phyloP scores from a whole-genome alignment of 2,888 invertebrate genomes.

The Apocheima hispidaria region DNA sequence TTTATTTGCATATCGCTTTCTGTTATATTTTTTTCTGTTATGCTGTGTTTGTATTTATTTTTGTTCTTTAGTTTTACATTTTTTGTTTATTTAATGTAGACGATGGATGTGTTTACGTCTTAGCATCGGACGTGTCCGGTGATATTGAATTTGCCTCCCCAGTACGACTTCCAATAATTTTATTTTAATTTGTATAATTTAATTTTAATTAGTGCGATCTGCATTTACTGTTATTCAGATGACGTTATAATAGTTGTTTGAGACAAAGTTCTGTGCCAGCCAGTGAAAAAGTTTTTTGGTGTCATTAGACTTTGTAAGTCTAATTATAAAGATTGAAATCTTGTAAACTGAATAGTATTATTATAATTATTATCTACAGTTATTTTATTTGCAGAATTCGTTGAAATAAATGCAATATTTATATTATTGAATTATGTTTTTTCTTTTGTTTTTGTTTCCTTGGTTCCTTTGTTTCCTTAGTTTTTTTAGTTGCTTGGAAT shows the following conservation, averaged over 20 bases:
- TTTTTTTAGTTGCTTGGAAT: constrained; percentile 55
- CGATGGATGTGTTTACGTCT: constrained; percentile 60
- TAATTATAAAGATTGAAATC: constrained; percentile 73
- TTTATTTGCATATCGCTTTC: constrained; percentile 82
- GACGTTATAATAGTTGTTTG: constrained; percentile 75
- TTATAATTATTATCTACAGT: constrained; percentile 85
- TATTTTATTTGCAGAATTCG: constrained; percentile 86
- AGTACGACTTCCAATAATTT: constrained; percentile 82
- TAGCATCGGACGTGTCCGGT: constrained; percentile 60
- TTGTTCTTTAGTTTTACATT: constrained; percentile 79
- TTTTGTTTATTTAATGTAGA: constrained; percentile 73
- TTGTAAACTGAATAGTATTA: constrained; percentile 85
- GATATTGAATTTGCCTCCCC: constrained; percentile 79
- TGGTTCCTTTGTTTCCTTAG: constrained; percentile 70
- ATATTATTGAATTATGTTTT: constrained; percentile 85
- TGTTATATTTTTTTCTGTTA: constrained; percentile 68
- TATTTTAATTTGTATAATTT: constrained; percentile 83
- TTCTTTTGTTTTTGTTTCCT: constrained; percentile 72
- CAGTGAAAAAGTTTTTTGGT: constrained; percentile 76
- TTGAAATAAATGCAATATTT: constrained; percentile 87
- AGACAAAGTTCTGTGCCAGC: constrained; percentile 80
- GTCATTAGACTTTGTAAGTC: constrained; percentile 55
- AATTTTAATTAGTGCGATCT: constrained; percentile 81
- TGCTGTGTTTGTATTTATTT: constrained; percentile 86
- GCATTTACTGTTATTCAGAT: constrained; percentile 84